phyloP scores from a whole-genome alignment of 1,140 invertebrate genomes.

The Camponotus pennsylvanicus region DNA sequence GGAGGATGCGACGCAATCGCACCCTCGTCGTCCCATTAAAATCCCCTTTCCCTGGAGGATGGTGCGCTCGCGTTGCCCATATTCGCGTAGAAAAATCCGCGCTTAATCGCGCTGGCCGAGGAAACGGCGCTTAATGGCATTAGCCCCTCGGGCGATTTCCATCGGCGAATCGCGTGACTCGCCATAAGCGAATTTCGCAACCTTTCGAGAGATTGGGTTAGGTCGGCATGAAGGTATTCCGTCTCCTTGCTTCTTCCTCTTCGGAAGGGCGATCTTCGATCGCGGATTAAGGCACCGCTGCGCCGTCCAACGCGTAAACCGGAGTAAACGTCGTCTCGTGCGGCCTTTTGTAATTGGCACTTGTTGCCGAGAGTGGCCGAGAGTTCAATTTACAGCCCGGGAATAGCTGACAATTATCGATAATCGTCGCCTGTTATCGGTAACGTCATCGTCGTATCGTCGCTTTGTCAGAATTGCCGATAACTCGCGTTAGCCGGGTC shows the following conservation, averaged over 20 bases:
- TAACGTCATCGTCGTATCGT: constrained; percentile 51
- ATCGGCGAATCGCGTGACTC: constrained; percentile 60
- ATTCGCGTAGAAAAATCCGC: constrained; percentile 55
- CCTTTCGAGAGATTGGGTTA: constrained; percentile 52
- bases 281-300: constrained; percentile 40
- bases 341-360: constrained; percentile 58
- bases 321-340: constrained; percentile 50
- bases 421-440: constrained; percentile 49
- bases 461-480: constrained; percentile 47
- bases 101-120: constrained; percentile 54
- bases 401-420: constrained; percentile 51
- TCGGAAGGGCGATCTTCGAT: constrained; percentile 45
- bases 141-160: constrained; percentile 56
- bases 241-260: constrained; percentile 6
- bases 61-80: constrained; percentile 19
- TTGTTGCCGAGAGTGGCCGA: constrained; percentile 46
- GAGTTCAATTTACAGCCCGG: constrained; percentile 51
- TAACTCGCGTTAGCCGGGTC: constrained; percentile 38
- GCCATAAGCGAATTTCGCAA: constrained; percentile 58
- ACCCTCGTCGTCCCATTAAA: constrained; percentile 52
- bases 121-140: constrained; percentile 55
- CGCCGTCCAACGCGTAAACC: constrained; percentile 48
- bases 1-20: constrained; percentile 26
- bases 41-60: constrained; percentile 23
- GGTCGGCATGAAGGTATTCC: constrained; percentile 49